Percentiles rank a stretch among this genome's conserved stretches.
phyloP scores from a whole-genome alignment of 2,113 vertebrate genomes.

The Ancistrus triradiatus region DNA sequence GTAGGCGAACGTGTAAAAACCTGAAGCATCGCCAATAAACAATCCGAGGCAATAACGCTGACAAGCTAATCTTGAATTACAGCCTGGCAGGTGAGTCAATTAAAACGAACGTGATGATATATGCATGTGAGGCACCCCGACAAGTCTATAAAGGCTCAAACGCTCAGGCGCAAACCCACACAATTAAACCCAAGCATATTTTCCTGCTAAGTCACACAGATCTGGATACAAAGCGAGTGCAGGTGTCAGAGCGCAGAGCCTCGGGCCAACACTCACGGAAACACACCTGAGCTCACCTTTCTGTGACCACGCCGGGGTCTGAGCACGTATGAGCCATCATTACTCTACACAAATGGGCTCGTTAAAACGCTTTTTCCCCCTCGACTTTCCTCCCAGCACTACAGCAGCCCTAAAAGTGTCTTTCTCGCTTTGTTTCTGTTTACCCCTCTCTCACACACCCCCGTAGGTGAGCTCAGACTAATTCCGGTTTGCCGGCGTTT shows the following conservation, averaged over 20 bases:
- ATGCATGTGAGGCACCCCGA: conserved; percentile 15
- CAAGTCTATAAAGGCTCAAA: conserved; percentile 1
- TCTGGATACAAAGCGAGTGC: too few species aligned
- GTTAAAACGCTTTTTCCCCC: too few species aligned
- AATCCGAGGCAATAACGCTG: background rate
- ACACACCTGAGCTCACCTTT: too few species aligned
- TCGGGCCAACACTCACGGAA: too few species aligned
- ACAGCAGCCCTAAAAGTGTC: background rate
- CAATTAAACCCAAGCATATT: conserved; percentile 41
- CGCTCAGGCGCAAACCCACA: conserved; percentile 30
- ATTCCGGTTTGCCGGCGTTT: conserved; percentile 79
- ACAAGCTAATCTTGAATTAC: conserved; percentile 5
- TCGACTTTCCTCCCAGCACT: too few species aligned
- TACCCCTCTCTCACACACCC: conserved; percentile 10
- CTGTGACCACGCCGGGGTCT: too few species aligned
- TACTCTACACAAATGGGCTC: too few species aligned
- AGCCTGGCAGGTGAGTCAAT: background rate
- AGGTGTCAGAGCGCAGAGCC: too few species aligned
- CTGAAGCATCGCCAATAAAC: conserved; percentile 31
- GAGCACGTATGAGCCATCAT: too few species aligned
- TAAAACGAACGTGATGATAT: too few species aligned
- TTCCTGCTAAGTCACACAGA: background rate
- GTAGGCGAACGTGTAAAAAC: conserved; percentile 23
- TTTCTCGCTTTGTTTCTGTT: conserved; percentile 5
- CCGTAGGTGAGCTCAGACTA: conserved; percentile 71